phyloP scores from a whole-genome alignment of 1,140 invertebrate species.

The Lepidotrigona ventralis region DNA sequence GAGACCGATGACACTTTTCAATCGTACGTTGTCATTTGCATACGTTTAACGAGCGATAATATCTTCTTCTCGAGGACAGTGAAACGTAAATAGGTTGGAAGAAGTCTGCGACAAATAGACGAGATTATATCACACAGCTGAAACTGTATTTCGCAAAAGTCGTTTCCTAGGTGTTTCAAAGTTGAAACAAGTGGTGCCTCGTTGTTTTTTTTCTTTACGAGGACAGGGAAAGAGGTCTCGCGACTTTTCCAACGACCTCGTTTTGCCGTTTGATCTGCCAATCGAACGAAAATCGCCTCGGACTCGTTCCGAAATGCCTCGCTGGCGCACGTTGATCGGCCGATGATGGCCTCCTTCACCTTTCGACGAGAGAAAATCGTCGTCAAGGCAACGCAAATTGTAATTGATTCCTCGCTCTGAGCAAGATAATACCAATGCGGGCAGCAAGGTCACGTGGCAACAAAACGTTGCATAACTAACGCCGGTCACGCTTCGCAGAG shows the following conservation, averaged over 20 bases:
- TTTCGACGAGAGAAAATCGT: conserved; percentile 51
- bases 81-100: not conserved
- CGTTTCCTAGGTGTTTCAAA: not conserved
- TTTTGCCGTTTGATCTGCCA: conserved; percentile 11
- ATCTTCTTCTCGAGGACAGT: not conserved
- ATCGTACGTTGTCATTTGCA: not conserved
- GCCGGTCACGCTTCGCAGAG: conserved; percentile 76
- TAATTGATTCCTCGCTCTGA: conserved; percentile 73
- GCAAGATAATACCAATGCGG: conserved; percentile 73
- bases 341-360: conserved; percentile 44
- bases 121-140: conserved; percentile 16
- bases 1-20: not conserved
- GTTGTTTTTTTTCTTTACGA: not conserved
- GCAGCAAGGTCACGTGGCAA: conserved; percentile 76
- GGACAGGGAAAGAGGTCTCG: not conserved
- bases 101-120: too few relatives aligned
- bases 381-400: conserved; percentile 70
- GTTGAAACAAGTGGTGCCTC: not conserved
- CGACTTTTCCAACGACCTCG: conserved; percentile 30
- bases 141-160: not conserved
- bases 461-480: conserved; percentile 79
- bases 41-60: not conserved
- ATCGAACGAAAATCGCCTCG: conserved; percentile 39
- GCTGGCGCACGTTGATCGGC: conserved; percentile 44
- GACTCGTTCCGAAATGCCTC: conserved; percentile 24